Evolutionary conservation across 2,797 vertebrate species (phyloP).

Genomic region (Sebastes iracundus): DNA sequence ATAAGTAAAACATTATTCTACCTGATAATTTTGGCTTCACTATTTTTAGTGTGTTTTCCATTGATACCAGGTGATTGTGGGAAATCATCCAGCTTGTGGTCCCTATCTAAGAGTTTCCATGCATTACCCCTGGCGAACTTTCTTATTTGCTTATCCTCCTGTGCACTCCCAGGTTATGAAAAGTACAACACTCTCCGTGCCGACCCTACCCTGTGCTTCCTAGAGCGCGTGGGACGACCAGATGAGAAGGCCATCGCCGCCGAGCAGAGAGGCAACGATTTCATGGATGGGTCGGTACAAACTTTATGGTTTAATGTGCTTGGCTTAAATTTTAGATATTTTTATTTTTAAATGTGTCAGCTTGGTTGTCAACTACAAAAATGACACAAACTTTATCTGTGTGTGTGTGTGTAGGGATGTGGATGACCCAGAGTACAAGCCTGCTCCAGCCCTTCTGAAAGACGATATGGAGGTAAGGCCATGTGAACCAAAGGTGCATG

Average conservation of each 20-base stretch:
- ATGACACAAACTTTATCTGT: slow-evolving; percentile 2
- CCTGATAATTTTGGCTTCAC: neutral
- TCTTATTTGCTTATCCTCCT: slow-evolving; percentile 30
- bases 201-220: slow-evolving; percentile 93
- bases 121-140: slow-evolving; percentile 10
- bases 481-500: neutral
- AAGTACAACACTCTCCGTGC: slow-evolving; percentile 98
- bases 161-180: slow-evolving; percentile 89
- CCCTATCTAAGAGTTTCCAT: slow-evolving; percentile 21
- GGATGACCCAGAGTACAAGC: slow-evolving; percentile 99
- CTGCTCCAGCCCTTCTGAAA: slow-evolving; percentile 95
- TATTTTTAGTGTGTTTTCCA: neutral
- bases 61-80: neutral
- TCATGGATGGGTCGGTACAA: slow-evolving; percentile 91
- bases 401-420: slow-evolving; percentile 86
- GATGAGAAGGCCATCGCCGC: slow-evolving; percentile 99
- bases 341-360: neutral
- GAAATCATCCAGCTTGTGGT: slow-evolving; percentile 36
- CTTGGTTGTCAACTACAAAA: neutral
- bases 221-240: slow-evolving; percentile 95
- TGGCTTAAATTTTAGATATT: neutral
- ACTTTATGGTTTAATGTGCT: neutral
- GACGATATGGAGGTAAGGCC: slow-evolving; percentile 94
- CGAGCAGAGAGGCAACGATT: slow-evolving; percentile 97
- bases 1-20: neutral